Conservation (phyloP, 2,888 invertebrate species). For the Odiellus spinosus region DNA sequence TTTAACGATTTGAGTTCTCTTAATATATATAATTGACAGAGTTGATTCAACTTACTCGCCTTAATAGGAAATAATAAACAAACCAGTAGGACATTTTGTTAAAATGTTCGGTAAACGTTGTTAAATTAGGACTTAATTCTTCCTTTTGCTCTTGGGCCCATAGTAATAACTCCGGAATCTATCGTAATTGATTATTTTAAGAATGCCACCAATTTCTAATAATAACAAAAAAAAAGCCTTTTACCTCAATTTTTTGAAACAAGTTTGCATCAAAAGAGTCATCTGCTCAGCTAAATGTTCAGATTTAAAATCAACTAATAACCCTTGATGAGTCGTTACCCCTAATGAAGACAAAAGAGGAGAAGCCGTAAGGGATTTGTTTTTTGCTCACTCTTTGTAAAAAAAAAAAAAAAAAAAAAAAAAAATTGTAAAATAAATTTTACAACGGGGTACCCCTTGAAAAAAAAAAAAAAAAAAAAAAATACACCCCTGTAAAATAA, state of each 20-base stretch:
- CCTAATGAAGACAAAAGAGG: conserved; percentile 37
- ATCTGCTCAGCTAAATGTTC: conserved; percentile 94
- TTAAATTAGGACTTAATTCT: conserved; percentile 88
- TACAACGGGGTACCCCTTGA: too few relatives aligned
- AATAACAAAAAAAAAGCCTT: background rate
- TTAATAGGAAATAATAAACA: conserved; percentile 27
- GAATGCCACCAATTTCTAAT: conserved; percentile 2
- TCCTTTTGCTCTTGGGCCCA: conserved; percentile 98
- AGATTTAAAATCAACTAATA: conserved; percentile 52
- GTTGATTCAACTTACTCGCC: too few relatives aligned
- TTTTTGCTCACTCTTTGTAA: too few relatives aligned
- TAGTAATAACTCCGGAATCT: conserved; percentile 83
- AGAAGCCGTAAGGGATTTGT: too few relatives aligned
- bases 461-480: too few relatives aligned
- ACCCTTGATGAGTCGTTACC: conserved; percentile 34
- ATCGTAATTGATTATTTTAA: conserved; percentile 12
- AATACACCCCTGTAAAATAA: too few relatives aligned
- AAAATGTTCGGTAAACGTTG: conserved; percentile 94
- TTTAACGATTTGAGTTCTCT: too few relatives aligned
- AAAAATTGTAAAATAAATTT: too few relatives aligned
- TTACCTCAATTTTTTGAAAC: conserved; percentile 75
- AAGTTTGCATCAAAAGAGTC: conserved; percentile 90
- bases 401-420: too few relatives aligned
- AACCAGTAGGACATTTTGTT: conserved; percentile 97
- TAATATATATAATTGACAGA: too few relatives aligned